A percentile compares a stretch with the other conserved stretches of the same genome.
phyloP scores from a whole-genome alignment of 2,797 vertebrate genomes.

The Balearica regulorum region DNA sequence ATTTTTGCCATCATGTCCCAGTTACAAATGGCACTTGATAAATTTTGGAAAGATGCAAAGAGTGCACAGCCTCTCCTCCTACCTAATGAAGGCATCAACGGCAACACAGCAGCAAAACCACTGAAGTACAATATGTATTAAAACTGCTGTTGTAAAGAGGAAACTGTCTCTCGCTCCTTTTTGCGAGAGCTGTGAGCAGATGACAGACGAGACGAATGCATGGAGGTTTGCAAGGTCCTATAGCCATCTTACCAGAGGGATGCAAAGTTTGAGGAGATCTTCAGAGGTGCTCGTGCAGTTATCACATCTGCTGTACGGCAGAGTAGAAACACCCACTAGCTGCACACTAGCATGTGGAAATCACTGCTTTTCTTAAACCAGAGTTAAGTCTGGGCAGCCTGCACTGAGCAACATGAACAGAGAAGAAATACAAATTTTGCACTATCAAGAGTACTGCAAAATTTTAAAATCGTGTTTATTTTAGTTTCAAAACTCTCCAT shows the following conservation, averaged over 20 bases:
- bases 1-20: neutral
- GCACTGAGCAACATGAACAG: neutral
- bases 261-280: neutral
- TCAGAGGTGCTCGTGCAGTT: neutral
- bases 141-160: neutral
- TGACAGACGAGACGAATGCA: fast-evolving
- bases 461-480: neutral
- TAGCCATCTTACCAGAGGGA: neutral
- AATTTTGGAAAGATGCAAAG: neutral
- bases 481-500: neutral
- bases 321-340: neutral
- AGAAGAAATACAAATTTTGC: neutral
- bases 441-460: neutral
- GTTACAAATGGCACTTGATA: neutral
- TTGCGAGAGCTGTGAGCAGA: neutral
- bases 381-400: neutral
- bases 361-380: neutral
- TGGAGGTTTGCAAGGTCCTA: neutral
- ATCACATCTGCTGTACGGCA: neutral
- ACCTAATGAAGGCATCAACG: neutral
- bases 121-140: neutral
- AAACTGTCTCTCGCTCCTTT: neutral
- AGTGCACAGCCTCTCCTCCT: neutral
- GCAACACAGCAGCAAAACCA: neutral
- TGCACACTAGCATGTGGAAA: neutral